phyloP scores from a whole-genome alignment of 2,888 invertebrate species.

The Drosophila dives region DNA sequence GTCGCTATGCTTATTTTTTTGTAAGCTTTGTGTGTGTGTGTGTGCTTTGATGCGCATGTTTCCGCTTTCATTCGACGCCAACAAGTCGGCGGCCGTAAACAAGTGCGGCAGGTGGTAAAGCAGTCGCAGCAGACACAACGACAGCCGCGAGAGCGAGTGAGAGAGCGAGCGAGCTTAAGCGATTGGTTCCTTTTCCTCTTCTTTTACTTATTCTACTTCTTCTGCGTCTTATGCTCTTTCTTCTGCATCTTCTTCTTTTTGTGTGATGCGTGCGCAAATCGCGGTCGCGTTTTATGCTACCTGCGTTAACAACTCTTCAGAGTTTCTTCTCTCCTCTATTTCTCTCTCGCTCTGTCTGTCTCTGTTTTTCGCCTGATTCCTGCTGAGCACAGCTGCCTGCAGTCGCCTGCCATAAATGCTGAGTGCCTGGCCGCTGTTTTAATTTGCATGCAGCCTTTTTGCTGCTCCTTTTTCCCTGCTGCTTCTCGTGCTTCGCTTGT shows the following conservation, averaged over 20 bases:
- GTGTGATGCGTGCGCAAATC: conserved; percentile 53
- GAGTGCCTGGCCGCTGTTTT: conserved; percentile 68
- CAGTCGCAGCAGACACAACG: conserved; percentile 4
- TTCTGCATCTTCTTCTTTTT: conserved; percentile 3
- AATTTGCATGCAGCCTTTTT: conserved; percentile 70
- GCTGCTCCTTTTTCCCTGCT: neutral
- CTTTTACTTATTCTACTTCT: neutral
- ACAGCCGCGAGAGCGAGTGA: neutral
- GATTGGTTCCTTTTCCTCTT: conserved; percentile 13
- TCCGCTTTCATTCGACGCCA: conserved; percentile 70
- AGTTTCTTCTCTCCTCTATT: neutral
- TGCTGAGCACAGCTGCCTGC: conserved; percentile 31
- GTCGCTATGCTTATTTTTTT: conserved; percentile 21
- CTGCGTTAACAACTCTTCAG: conserved; percentile 24
- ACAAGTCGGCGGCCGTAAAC: conserved; percentile 71
- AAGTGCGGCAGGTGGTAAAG: conserved; percentile 74
- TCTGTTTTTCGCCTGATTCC: conserved; percentile 27
- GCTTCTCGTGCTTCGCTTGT: neutral
- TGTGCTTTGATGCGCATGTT: conserved; percentile 70
- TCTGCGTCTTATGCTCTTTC: neutral
- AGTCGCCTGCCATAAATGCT: conserved; percentile 43
- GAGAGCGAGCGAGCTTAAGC: neutral
- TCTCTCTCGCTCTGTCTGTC: neutral
- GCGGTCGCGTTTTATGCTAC: conserved; percentile 40
- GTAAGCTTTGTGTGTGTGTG: conserved; percentile 26